A percentile compares a stretch with the other conserved stretches of the same genome.
phyloP scores from a whole-genome alignment of 2,797 vertebrate genomes.

The Craterocephalus amniculus region DNA sequence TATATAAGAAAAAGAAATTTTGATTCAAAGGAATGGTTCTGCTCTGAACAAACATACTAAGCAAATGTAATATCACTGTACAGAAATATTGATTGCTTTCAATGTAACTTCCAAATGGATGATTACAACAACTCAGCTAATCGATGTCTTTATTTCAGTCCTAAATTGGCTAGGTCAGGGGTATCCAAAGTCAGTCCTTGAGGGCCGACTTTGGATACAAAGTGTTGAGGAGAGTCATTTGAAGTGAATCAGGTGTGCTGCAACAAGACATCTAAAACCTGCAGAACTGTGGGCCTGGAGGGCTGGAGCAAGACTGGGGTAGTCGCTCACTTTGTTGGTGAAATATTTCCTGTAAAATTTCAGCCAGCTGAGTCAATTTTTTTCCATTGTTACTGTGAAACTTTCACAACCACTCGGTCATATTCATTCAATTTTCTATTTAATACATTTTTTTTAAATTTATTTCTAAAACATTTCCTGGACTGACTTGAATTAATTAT shows the following conservation, averaged over 20 bases:
- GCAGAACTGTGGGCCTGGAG: too few relatives aligned
- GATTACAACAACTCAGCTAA: background rate
- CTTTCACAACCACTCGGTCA: too few relatives aligned
- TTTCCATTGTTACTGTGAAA: too few relatives aligned
- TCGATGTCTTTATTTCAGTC: background rate
- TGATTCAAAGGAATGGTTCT: slow-evolving; percentile 17
- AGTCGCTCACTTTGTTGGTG: background rate
- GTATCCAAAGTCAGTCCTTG: too few relatives aligned
- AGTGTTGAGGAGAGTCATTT: too few relatives aligned
- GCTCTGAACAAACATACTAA: background rate
- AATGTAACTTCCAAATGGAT: background rate
- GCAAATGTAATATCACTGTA: background rate
- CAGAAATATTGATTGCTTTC: background rate
- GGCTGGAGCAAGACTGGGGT: background rate
- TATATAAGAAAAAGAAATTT: slow-evolving; percentile 6
- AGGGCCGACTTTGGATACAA: too few relatives aligned
- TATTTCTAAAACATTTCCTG: too few relatives aligned
- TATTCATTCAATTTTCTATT: too few relatives aligned
- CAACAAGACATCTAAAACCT: too few relatives aligned
- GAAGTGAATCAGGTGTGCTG: too few relatives aligned
- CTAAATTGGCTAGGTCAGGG: background rate
- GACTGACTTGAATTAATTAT: too few relatives aligned
- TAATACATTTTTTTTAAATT: too few relatives aligned
- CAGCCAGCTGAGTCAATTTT: background rate
- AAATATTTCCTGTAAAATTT: background rate